phyloP scores from a whole-genome alignment of 2,888 invertebrate species.

The Tinea semifulvella region DNA sequence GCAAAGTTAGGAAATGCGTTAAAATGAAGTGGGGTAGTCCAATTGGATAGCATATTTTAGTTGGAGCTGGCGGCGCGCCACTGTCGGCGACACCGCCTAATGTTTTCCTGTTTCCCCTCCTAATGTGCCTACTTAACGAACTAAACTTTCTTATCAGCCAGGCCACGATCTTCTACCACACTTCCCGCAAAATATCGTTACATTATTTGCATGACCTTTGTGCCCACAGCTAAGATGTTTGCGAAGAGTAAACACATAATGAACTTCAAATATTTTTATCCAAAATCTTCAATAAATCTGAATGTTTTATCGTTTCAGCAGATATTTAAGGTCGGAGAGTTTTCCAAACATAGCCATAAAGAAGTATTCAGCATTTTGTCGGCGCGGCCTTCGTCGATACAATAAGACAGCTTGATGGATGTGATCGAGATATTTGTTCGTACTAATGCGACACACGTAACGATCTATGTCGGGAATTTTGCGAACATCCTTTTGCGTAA shows the following conservation, averaged over 20 bases:
- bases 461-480: conserved; percentile 25
- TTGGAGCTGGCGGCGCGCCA: conserved; percentile 54
- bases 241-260: neutral
- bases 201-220: conserved; percentile 27
- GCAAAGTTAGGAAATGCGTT: conserved; percentile 8
- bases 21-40: conserved; percentile 40
- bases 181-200: conserved; percentile 42
- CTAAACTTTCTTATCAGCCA: conserved; percentile 60
- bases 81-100: conserved; percentile 50
- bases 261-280: neutral
- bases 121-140: conserved; percentile 63
- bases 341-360: neutral
- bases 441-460: conserved; percentile 36
- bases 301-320: no score
- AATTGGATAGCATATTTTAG: conserved; percentile 60
- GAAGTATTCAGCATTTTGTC: conserved; percentile 22
- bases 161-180: conserved; percentile 43
- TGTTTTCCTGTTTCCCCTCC: conserved; percentile 56
- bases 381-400: conserved; percentile 42
- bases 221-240: neutral
- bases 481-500: conserved; percentile 10
- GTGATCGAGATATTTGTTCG: conserved; percentile 42
- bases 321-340: conserved; percentile 3
- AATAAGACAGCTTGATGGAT: conserved; percentile 54
- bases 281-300: conserved; percentile 1